Percentiles rank a stretch among this genome's conserved stretches.
These are phyloP conservation scores for Auanema freiburgensis DNA, from an alignment of 2,888 invertebrate genomes.

Conservation along the genomic window DNA sequence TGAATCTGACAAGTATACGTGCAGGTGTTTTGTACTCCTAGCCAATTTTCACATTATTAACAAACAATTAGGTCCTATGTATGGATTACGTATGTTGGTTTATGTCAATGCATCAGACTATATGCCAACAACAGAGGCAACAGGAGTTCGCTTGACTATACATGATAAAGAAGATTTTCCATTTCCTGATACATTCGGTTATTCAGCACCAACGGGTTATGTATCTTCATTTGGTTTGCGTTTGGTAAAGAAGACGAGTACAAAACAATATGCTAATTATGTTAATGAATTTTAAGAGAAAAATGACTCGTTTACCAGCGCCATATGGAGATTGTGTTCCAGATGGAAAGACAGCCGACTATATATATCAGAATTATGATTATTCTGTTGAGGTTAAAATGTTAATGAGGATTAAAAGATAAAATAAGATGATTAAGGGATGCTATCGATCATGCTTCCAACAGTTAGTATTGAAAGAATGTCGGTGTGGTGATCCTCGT, in stretches of 20 bases:
- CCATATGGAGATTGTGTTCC: slow-evolving; percentile 61
- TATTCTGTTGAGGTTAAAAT: slow-evolving; percentile 57
- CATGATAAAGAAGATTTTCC: slow-evolving; percentile 63
- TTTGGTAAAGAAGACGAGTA: slow-evolving; percentile 29
- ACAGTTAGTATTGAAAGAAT: slow-evolving; percentile 54
- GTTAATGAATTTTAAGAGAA: slow-evolving; percentile 31
- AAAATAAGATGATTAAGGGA: slow-evolving; percentile 36
- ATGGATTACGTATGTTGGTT: slow-evolving; percentile 59
- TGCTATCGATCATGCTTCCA: slow-evolving; percentile 63
- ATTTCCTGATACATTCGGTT: slow-evolving; percentile 59
- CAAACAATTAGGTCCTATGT: slow-evolving; percentile 53
- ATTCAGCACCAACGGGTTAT: slow-evolving; percentile 59
- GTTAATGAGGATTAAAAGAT: background rate
- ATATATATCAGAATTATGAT: slow-evolving; percentile 55
- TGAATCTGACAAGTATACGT: slow-evolving; percentile 50
- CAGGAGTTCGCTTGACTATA: slow-evolving; percentile 59
- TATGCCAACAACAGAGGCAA: slow-evolving; percentile 61
- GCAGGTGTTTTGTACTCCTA: slow-evolving; percentile 36
- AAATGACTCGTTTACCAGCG: slow-evolving; percentile 53
- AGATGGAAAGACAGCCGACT: slow-evolving; percentile 54
- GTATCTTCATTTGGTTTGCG: slow-evolving; percentile 57
- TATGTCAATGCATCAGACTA: slow-evolving; percentile 60
- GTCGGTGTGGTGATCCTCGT: slow-evolving; percentile 62
- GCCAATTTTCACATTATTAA: background rate
- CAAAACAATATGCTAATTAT: background rate